Percentiles rank a stretch among this genome's conserved stretches.
phyloP scores from a whole-genome alignment of 2,113 vertebrate species.

The Danio rerio region GRCz12tu NC_133190.1:29876001-29876500 shows the following conservation, averaged over 20 bases:
- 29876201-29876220: conserved; percentile 54
- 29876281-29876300: conserved; percentile 70
- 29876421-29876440: conserved; percentile 36
- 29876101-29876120: conserved; percentile 23
- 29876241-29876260: conserved; percentile 64
- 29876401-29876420: conserved; percentile 58
- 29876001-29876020: conserved; percentile 4
- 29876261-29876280: conserved; percentile 71
- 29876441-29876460: conserved; percentile 29
- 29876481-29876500: neutral
- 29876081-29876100: conserved; percentile 31
- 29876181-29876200: conserved; percentile 65
- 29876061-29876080: conserved; percentile 10
- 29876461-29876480: conserved; percentile 23
- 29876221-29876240: conserved; percentile 69
- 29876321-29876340: conserved; percentile 84
- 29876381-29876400: conserved; percentile 83
- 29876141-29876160: conserved; percentile 55
- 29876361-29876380: conserved; percentile 82
- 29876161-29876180: conserved; percentile 63
- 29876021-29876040: neutral
- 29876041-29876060: neutral
- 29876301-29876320: conserved; percentile 93
- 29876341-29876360: conserved; percentile 76
- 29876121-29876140: conserved; percentile 42